Percentiles rank a stretch among this genome's conserved stretches.
Conservation (phyloP, 2,888 invertebrate genomes). For the Tetranychus truncatus region DNA sequence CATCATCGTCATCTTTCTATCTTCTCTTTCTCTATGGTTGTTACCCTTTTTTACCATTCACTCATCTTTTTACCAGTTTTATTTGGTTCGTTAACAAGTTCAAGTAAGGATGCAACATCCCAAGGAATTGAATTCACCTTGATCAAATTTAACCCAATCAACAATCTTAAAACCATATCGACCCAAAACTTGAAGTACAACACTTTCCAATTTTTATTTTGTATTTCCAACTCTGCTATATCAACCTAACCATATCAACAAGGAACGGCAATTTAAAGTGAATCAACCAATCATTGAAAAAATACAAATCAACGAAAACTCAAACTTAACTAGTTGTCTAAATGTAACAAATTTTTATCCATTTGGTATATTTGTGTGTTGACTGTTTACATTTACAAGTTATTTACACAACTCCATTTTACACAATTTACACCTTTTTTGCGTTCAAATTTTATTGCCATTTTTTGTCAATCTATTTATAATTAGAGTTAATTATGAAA, state of each 20-base stretch:
- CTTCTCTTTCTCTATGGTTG: neutral
- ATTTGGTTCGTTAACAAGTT: neutral
- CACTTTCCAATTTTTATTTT: neutral
- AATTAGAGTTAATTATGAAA: constrained; percentile 12
- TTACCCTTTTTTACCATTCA: neutral
- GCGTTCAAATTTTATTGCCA: too few species aligned
- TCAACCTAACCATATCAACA: neutral
- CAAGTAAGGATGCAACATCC: neutral
- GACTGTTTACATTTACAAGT: too few species aligned
- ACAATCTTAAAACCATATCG: neutral
- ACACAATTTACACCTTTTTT: too few species aligned
- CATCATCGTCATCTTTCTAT: neutral
- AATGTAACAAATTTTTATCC: too few species aligned
- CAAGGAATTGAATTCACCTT: neutral
- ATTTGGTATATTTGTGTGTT: too few species aligned
- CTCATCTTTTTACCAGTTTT: neutral
- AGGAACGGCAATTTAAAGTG: neutral
- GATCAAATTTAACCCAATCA: neutral
- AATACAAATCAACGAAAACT: too few species aligned
- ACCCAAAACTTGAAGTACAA: neutral
- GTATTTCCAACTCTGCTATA: neutral
- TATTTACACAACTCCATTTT: too few species aligned
- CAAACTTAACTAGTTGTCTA: too few species aligned
- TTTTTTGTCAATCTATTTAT: too few species aligned
- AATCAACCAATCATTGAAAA: too few species aligned